These are phyloP conservation scores for Siniperca chuatsi DNA, from an alignment of 2,113 vertebrate species.

Conservation along the genomic window DNA sequence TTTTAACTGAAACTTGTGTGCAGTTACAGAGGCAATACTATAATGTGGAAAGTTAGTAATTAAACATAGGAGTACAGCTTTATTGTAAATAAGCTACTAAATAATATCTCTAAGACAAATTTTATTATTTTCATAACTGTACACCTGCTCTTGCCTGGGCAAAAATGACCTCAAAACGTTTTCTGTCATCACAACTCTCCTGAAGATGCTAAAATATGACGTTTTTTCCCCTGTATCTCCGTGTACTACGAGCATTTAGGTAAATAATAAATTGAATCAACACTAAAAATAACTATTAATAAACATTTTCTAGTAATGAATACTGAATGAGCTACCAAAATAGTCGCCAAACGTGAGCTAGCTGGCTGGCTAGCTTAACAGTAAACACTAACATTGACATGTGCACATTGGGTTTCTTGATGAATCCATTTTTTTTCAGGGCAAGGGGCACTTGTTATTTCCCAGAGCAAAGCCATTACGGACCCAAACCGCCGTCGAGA, in stretches of 20 bases:
- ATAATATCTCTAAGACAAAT: neutral
- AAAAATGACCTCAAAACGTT: neutral
- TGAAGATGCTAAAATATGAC: neutral
- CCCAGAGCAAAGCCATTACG: neutral
- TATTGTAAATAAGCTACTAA: neutral
- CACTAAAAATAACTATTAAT: neutral
- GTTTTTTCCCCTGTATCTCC: neutral
- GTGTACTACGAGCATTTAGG: neutral
- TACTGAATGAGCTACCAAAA: neutral
- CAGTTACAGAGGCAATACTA: neutral
- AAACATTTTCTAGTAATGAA: neutral
- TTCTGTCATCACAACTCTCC: neutral
- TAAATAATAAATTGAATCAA: neutral
- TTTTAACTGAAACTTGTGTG: neutral
- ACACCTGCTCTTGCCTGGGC: neutral
- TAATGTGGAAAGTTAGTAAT: neutral
- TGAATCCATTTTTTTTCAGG: neutral
- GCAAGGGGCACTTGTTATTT: neutral
- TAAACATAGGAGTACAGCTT: neutral
- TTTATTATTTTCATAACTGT: neutral
- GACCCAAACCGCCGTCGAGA: neutral
- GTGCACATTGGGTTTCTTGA: slow-evolving; percentile 1
- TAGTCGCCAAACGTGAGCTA: neutral
- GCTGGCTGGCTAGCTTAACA: neutral
- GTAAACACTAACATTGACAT: neutral